Percentiles rank a stretch among this genome's conserved stretches.
phyloP scores from a whole-genome alignment of 2,888 invertebrate species.

The Monopis laevigella region DNA sequence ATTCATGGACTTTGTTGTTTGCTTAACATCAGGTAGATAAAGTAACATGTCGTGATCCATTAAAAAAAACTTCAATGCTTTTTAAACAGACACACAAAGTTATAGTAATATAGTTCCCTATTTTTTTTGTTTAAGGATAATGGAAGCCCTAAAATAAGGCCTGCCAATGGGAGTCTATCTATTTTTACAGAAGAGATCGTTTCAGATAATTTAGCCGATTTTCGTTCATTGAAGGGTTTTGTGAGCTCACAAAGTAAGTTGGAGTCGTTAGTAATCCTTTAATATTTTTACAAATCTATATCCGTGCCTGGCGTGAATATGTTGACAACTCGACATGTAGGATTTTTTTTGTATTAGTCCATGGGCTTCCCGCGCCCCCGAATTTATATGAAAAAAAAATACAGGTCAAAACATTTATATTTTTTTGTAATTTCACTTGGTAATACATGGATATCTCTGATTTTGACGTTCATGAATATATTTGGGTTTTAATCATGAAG shows the following conservation, averaged over 20 bases:
- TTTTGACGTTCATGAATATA: too few relatives aligned
- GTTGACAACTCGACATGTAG: too few relatives aligned
- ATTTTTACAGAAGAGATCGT: conserved; percentile 7
- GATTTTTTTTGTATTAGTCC: not conserved
- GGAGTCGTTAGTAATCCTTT: conserved; percentile 8
- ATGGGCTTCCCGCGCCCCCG: too few relatives aligned
- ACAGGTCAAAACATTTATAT: not conserved
- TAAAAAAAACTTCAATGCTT: too few relatives aligned
- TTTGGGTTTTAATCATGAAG: too few relatives aligned
- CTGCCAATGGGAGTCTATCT: not conserved
- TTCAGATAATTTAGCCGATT: conserved; percentile 8
- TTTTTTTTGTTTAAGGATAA: not conserved
- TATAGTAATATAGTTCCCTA: not conserved
- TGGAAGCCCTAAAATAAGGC: not conserved
- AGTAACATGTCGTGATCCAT: too few relatives aligned
- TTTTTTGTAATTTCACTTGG: too few relatives aligned
- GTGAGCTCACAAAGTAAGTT: conserved; percentile 1
- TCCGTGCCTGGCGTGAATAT: too few relatives aligned
- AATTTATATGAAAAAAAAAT: too few relatives aligned
- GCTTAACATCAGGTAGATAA: not conserved
- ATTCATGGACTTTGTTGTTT: not conserved
- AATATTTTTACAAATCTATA: too few relatives aligned
- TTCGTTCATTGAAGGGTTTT: conserved; percentile 6
- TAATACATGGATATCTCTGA: too few relatives aligned
- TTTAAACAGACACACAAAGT: too few relatives aligned